Evolutionary conservation across 2,113 vertebrate genomes (phyloP), one percentile per base, ranked within the genome.

Genomic region (Mus spicilegus): DNA sequence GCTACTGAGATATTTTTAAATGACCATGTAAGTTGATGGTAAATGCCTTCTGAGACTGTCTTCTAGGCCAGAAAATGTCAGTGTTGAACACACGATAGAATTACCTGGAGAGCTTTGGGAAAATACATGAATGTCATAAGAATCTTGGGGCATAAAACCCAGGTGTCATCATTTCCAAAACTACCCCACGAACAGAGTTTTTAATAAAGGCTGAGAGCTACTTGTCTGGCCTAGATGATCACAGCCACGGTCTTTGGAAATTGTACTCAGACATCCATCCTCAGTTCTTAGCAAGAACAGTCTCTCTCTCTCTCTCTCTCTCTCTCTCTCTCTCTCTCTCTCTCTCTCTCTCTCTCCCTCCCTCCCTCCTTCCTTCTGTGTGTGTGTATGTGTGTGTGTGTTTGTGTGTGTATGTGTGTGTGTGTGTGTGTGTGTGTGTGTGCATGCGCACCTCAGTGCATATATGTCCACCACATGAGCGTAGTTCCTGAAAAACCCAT

Each of bases 1-100:
- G 1, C 65, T 84, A 42, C 3, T n/a, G 42, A 97, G 72, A 7
- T 58, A 16, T 81, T 46, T 96, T 96, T 85, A 93, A 86, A 67
- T 77, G 46, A 51, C 51, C 13, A 0, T 11, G 5, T 9, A 67
- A 4, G 19, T 19, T 70, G 42, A 67, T 67, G 24, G 61, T 30
- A 96, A 95, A 72, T 20, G 63, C 17, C 17, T 91, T 28, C 42
- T 61, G 4, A 72, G 33, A 65, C 69, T 86, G 90, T 90, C 85
- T 33, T 81, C 51, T 46, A 67, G 33, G 30, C 28, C 10, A 51
- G 33, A 1, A 7, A 85, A 51, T 90, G 61, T 58, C 81, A 87
- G 4, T 65, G 11, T 92, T 46, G 39, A 51, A 22, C 19, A 61
- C 42, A 73, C 2, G n/a, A 54, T 84, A 90, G 56, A 94, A 36